Evolutionary conservation across 2,113 vertebrate species (phyloP).

Genomic region (Chauna torquata): DNA sequence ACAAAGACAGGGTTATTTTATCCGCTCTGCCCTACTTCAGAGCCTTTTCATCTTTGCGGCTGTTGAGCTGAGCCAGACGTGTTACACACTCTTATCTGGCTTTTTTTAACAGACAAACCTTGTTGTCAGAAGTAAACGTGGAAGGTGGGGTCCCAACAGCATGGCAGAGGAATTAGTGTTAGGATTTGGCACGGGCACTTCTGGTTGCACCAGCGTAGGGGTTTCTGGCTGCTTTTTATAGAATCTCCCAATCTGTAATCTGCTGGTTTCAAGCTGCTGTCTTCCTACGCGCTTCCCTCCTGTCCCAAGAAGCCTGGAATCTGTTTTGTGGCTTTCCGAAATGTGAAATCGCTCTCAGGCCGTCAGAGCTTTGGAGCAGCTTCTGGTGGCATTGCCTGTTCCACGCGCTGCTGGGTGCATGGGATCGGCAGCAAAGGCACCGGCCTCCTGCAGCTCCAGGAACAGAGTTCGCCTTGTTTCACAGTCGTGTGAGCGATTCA

Average conservation of each 20-base stretch:
- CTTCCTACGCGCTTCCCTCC: not conserved
- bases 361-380: fast-evolving
- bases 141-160: not conserved
- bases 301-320: not conserved
- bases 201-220: not conserved
- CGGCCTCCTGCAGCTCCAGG: fast-evolving
- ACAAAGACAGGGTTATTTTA: not conserved
- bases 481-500: fast-evolving
- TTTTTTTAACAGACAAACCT: not conserved
- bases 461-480: not conserved
- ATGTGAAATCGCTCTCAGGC: not conserved
- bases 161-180: not conserved
- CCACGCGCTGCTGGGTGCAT: fast-evolving
- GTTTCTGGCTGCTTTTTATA: not conserved
- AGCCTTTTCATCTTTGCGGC: not conserved
- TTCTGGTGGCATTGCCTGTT: not conserved
- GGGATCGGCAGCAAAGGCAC: fast-evolving
- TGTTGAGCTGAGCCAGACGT: not conserved
- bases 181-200: not conserved
- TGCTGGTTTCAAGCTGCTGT: not conserved
- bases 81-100: not conserved
- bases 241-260: not conserved
- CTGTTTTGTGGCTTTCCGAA: not conserved
- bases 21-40: not conserved
- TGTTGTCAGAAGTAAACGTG: not conserved